These are phyloP conservation scores for Valencia hispanica DNA, from an alignment of 2,797 vertebrate species.

Conservation along the genomic window DNA sequence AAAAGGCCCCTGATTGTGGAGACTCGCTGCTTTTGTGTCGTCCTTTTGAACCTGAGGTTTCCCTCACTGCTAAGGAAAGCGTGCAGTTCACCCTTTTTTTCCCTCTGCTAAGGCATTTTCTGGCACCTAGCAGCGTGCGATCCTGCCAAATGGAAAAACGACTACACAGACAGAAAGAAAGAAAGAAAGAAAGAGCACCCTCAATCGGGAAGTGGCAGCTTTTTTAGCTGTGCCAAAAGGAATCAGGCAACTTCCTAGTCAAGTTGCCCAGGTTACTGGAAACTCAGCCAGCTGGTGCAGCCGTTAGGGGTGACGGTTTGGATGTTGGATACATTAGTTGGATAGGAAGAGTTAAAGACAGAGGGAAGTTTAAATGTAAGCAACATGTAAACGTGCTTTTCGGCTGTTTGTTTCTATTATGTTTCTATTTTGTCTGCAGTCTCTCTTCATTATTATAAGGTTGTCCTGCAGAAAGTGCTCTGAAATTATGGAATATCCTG, in stretches of 20 bases:
- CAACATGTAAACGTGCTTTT: constrained; percentile 11
- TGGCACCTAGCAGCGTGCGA: constrained; percentile 57
- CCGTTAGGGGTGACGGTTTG: constrained; percentile 64
- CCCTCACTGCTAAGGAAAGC: constrained; percentile 53
- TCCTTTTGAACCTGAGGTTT: constrained; percentile 69
- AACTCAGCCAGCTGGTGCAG: constrained; percentile 73
- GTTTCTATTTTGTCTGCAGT: not conserved
- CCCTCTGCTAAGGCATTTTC: constrained; percentile 46
- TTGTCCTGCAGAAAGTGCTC: not conserved
- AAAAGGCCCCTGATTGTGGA: constrained; percentile 61
- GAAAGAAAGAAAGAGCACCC: constrained; percentile 70
- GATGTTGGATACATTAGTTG: constrained; percentile 45
- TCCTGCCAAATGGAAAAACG: constrained; percentile 68
- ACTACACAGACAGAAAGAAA: constrained; percentile 70
- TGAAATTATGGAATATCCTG: not conserved
- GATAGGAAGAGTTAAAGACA: constrained; percentile 25
- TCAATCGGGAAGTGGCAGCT: constrained; percentile 81
- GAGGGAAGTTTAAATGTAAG: constrained; percentile 57
- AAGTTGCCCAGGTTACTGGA: constrained; percentile 77
- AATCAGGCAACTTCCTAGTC: constrained; percentile 79
- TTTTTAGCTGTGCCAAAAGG: constrained; percentile 76
- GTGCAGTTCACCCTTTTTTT: constrained; percentile 63
- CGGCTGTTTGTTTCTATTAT: not conserved
- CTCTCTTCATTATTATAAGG: not conserved
- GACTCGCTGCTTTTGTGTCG: constrained; percentile 71